Conservation (phyloP, 23 tunicate species). For the Styela plicata region DNA sequence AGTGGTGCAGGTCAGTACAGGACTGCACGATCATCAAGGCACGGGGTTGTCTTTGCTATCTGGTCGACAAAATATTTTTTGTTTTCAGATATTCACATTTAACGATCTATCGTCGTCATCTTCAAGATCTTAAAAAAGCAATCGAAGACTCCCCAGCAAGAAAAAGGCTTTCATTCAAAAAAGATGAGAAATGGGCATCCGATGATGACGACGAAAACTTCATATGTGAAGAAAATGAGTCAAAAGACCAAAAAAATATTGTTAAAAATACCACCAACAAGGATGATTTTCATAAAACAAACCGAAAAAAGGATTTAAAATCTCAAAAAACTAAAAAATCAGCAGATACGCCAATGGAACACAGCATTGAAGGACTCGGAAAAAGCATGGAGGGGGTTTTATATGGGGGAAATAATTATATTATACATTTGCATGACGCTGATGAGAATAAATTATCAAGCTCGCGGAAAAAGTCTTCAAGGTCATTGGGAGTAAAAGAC, state of each 20-base stretch:
- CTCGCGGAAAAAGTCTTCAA: not conserved
- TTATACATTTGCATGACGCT: slow-evolving; percentile 6
- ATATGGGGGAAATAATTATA: slow-evolving; percentile 34
- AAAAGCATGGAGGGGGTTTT: slow-evolving; percentile 53
- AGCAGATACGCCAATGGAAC: not conserved
- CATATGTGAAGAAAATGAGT: not conserved
- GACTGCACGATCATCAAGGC: no score
- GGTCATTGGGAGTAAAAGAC: not conserved
- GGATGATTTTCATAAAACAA: not conserved
- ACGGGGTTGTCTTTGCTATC: no score
- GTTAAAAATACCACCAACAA: slow-evolving; percentile 12
- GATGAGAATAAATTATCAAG: not conserved
- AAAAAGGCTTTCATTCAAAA: slow-evolving; percentile 37
- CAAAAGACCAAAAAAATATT: no score
- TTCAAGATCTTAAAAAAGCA: not conserved
- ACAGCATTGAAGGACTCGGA: slow-evolving; percentile 45
- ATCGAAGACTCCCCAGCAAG: slow-evolving; percentile 43
- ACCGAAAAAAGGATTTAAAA: not conserved
- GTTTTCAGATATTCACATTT: no score
- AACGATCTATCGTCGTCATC: no score
- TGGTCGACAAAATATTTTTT: no score
- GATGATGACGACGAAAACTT: not conserved
- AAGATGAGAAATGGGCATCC: not conserved
- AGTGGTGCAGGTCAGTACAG: no score
- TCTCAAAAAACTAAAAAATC: not conserved